phyloP scores from a whole-genome alignment of 2,888 invertebrate species.

The Gortyna flavago region DNA sequence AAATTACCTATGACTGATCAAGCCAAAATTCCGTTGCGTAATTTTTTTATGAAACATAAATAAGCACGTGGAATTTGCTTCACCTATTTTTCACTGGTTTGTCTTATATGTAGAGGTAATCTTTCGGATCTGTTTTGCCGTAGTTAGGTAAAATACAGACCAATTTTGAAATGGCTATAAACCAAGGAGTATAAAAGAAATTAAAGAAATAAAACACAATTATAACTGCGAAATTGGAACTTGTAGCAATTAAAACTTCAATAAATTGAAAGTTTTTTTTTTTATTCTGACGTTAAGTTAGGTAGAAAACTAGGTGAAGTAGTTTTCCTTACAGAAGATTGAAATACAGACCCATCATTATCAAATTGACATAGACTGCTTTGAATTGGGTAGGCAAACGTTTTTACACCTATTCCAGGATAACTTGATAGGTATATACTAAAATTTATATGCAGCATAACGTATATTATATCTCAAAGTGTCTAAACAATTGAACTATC shows the following conservation, averaged over 20 bases:
- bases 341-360: neutral
- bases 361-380: neutral
- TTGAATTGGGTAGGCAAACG: neutral
- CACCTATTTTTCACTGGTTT: neutral
- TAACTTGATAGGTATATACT: neutral
- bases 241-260: constrained; percentile 14
- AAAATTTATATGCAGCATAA: neutral
- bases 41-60: neutral
- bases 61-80: neutral
- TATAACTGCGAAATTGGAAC: constrained; percentile 7
- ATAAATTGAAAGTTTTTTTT: neutral
- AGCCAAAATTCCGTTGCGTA: no score
- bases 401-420: neutral
- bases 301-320: neutral
- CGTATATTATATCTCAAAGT: neutral
- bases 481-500: neutral
- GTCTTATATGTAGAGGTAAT: neutral
- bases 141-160: neutral
- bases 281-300: neutral
- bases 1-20: neutral
- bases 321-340: neutral
- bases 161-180: constrained; percentile 2
- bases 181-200: neutral
- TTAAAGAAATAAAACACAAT: no score
- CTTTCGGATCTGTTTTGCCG: neutral